phyloP scores from a whole-genome alignment of 2,113 vertebrate genomes.

The Rutilus rutilus region DNA sequence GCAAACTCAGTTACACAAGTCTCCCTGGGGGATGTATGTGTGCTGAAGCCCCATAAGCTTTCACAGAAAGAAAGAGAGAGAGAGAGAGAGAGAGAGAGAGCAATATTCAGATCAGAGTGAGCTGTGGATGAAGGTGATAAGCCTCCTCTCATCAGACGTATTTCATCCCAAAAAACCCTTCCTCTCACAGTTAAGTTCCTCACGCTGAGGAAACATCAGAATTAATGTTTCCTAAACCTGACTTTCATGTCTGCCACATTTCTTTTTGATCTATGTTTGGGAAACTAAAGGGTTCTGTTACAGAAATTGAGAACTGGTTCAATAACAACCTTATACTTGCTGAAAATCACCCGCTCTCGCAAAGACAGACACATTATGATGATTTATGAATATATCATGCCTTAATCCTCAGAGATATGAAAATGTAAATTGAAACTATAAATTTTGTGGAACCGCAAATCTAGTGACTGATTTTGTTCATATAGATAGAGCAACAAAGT shows the following conservation, averaged over 20 bases:
- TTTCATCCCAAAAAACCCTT: slow-evolving; percentile 6
- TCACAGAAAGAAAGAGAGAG: neutral
- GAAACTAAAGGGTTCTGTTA: slow-evolving; percentile 6
- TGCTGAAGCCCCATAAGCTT: slow-evolving; percentile 28
- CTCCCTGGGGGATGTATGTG: slow-evolving; percentile 2
- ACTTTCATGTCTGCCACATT: neutral
- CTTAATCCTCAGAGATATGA: neutral
- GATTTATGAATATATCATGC: slow-evolving; percentile 11
- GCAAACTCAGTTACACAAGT: slow-evolving; percentile 24
- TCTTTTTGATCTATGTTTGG: slow-evolving; percentile 30
- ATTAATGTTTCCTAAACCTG: slow-evolving; percentile 16
- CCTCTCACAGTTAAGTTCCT: neutral
- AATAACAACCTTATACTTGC: neutral
- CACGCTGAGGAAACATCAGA: neutral
- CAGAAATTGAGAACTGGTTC: neutral
- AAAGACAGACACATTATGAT: slow-evolving; percentile 19
- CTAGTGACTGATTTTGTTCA: neutral
- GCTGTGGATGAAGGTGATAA: slow-evolving; percentile 15
- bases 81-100: slow-evolving; percentile 36
- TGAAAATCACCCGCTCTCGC: neutral
- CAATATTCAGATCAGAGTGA: slow-evolving; percentile 13
- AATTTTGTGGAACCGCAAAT: neutral
- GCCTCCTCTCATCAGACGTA: neutral
- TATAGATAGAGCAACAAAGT: neutral
- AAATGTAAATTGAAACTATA: slow-evolving; percentile 15